phyloP scores from a whole-genome alignment of 2,797 vertebrate genomes.

The Sebastes cheni region DNA sequence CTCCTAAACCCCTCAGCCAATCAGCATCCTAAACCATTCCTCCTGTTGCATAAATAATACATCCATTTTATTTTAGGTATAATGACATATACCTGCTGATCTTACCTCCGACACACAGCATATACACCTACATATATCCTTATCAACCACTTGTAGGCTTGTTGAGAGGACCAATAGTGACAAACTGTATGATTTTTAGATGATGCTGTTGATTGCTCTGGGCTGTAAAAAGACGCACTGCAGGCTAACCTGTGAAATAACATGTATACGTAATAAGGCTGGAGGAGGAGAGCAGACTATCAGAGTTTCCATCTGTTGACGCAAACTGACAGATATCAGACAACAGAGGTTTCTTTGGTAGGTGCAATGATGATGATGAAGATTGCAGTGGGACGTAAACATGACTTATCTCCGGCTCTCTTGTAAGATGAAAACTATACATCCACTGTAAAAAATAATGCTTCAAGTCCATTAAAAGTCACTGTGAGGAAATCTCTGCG shows the following conservation, averaged over 20 bases:
- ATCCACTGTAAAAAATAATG: constrained; percentile 40
- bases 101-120: not conserved
- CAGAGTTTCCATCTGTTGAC: constrained; percentile 50
- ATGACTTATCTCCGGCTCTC: constrained; percentile 46
- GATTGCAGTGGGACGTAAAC: constrained; percentile 58
- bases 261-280: constrained; percentile 49
- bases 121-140: not conserved
- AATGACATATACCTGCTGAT: not conserved
- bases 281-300: constrained; percentile 41
- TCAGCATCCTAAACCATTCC: not conserved
- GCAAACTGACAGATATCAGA: constrained; percentile 42
- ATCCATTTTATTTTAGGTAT: not conserved
- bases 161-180: not conserved
- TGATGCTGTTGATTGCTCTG: constrained; percentile 5
- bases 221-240: constrained; percentile 26
- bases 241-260: constrained; percentile 43
- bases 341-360: constrained; percentile 79
- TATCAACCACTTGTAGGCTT: constrained; percentile 1
- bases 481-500: constrained; percentile 40
- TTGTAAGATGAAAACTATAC: constrained; percentile 36
- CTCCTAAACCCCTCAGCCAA: not conserved
- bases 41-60: constrained; percentile 18
- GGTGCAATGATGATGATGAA: constrained; percentile 43
- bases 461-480: constrained; percentile 47
- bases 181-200: not conserved